phyloP scores from a whole-genome alignment of 2,113 vertebrate genomes.

The Tor tambroides region DNA sequence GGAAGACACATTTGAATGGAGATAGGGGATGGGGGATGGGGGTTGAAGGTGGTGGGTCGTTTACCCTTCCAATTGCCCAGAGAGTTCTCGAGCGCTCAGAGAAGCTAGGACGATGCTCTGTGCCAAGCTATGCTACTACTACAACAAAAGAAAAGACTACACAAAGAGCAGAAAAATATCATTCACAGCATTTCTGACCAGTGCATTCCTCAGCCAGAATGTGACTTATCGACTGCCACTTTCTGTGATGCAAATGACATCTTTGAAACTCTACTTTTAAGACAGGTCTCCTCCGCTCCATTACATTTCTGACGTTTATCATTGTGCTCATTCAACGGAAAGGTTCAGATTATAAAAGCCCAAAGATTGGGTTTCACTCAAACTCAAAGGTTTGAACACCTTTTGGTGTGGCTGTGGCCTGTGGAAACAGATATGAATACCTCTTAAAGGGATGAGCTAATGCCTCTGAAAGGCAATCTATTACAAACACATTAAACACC shows the following conservation, averaged over 20 bases:
- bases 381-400: slow-evolving; percentile 29
- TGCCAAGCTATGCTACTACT: neutral
- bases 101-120: neutral
- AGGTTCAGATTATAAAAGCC: slow-evolving; percentile 41
- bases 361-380: slow-evolving; percentile 47
- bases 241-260: slow-evolving; percentile 17
- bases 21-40: slow-evolving; percentile 58
- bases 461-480: slow-evolving; percentile 55
- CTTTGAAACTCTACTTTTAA: slow-evolving; percentile 18
- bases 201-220: neutral
- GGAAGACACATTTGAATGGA: slow-evolving; percentile 69
- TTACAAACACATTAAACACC: slow-evolving; percentile 54
- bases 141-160: neutral
- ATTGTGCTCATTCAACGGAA: slow-evolving; percentile 44
- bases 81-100: slow-evolving; percentile 59
- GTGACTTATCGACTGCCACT: neutral
- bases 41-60: slow-evolving; percentile 44
- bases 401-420: slow-evolving; percentile 47
- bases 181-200: neutral
- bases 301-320: slow-evolving; percentile 46
- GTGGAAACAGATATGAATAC: slow-evolving; percentile 52
- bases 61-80: slow-evolving; percentile 51
- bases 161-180: neutral
- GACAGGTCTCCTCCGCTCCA: neutral
- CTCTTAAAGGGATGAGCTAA: slow-evolving; percentile 58